phyloP scores from a whole-genome alignment of 2,888 invertebrate species.

The Malthinus flaveolus region DNA sequence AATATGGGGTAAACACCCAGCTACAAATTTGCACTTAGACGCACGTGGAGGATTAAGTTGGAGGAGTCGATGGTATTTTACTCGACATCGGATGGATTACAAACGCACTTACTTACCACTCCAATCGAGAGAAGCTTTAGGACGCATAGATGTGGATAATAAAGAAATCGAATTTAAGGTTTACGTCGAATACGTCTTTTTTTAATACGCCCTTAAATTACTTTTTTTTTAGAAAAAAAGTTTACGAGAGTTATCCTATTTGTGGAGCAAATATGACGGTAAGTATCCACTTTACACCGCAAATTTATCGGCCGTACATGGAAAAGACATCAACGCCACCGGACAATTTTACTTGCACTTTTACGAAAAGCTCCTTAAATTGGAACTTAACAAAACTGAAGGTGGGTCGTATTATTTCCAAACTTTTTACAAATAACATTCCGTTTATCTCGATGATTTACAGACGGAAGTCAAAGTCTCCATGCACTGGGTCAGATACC shows the following conservation, averaged over 20 bases:
- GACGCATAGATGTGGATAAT: constrained; percentile 59
- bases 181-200: neutral
- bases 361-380: constrained; percentile 61
- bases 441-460: constrained; percentile 36
- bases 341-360: constrained; percentile 64
- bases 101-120: constrained; percentile 60
- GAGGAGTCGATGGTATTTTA: constrained; percentile 47
- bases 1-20: constrained; percentile 68
- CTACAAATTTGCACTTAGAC: constrained; percentile 67
- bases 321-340: constrained; percentile 61
- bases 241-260: constrained; percentile 61
- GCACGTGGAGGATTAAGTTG: constrained; percentile 59
- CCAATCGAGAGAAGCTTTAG: constrained; percentile 59
- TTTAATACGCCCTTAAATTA: constrained; percentile 10
- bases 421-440: constrained; percentile 32
- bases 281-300: constrained; percentile 59
- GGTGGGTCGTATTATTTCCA: constrained; percentile 49
- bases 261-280: constrained; percentile 58
- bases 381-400: constrained; percentile 71
- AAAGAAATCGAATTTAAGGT: constrained; percentile 71
- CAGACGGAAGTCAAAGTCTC: constrained; percentile 66
- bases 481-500: constrained; percentile 77
- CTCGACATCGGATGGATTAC: constrained; percentile 58
- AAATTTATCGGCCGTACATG: constrained; percentile 62
- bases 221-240: constrained; percentile 57